Conservation (phyloP, 2,888 invertebrate species). For the Kryphioiulus occultus region DNA sequence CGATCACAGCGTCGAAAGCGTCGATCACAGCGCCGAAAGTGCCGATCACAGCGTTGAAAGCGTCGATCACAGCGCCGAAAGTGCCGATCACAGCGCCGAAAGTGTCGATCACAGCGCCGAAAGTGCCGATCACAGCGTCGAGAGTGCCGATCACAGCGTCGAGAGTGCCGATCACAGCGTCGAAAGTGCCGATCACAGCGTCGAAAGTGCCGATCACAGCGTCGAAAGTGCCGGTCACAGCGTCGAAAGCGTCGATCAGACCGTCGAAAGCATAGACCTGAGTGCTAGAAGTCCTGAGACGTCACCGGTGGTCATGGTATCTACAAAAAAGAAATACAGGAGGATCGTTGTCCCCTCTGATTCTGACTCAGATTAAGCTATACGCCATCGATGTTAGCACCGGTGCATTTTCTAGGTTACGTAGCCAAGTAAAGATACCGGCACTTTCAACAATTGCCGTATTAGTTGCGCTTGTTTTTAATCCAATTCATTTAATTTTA, state of each 20-base stretch:
- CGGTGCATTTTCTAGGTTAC: too few species aligned
- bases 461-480: too few species aligned
- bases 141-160: too few species aligned
- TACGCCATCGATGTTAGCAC: too few species aligned
- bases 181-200: too few species aligned
- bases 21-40: background rate
- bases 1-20: background rate
- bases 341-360: background rate
- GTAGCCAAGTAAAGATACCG: too few species aligned
- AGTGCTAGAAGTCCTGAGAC: background rate
- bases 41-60: background rate
- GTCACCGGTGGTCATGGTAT: background rate
- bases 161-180: too few species aligned
- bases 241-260: background rate
- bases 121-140: background rate
- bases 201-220: too few species aligned
- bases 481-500: too few species aligned
- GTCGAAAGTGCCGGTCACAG: background rate
- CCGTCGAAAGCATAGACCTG: background rate
- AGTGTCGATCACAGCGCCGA: background rate
- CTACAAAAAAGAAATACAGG: background rate
- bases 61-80: background rate
- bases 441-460: too few species aligned
- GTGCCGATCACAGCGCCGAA: background rate
- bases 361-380: conserved; percentile 9